Evolutionary conservation across 2,113 vertebrate genomes (phyloP).

Genomic region (Nothoprocta pentlandii): DNA sequence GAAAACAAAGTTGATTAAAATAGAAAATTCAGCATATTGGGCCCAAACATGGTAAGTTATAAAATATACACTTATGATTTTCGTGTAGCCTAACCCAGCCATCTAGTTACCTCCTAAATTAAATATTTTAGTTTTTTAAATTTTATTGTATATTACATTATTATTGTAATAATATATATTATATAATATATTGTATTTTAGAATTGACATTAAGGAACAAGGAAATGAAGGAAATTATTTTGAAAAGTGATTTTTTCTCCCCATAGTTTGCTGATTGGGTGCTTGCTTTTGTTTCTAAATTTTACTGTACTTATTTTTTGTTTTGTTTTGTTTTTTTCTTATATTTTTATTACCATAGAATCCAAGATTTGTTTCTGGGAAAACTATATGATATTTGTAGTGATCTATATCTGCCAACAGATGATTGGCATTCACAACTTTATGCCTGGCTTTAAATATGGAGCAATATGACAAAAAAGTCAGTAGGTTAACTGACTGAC

Average conservation of each 20-base stretch:
- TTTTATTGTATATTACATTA: too few species aligned
- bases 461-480: neutral
- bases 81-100: neutral
- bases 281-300: neutral
- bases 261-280: neutral
- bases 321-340: neutral
- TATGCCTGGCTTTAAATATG: neutral
- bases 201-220: neutral
- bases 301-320: neutral
- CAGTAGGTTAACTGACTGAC: neutral
- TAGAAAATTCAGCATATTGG: neutral
- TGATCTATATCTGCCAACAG: neutral
- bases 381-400: neutral
- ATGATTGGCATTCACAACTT: neutral
- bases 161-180: too few species aligned
- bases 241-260: neutral
- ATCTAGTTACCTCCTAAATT: neutral
- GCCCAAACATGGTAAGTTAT: neutral
- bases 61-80: rapidly evolving
- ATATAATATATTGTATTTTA: neutral
- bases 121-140: neutral
- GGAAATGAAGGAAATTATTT: neutral
- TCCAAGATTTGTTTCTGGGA: neutral
- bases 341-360: neutral
- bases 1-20: neutral